Conservation (phyloP, 2,113 vertebrate species). For the Sylvilagus bachmani region DNA sequence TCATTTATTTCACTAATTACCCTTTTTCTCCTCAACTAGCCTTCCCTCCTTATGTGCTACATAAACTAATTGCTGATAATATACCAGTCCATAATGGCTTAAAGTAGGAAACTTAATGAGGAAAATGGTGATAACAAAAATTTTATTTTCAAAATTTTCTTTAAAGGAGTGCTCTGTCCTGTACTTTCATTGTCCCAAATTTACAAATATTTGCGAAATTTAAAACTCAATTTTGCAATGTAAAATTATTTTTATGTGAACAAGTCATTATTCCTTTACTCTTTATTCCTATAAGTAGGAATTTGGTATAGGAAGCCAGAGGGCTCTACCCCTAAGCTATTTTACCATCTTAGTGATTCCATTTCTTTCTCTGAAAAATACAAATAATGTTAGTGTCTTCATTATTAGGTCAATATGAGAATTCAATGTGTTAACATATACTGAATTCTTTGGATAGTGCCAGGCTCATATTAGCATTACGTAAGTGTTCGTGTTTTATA, state of each 20-base stretch:
- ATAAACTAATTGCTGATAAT: neutral
- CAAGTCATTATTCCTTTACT: neutral
- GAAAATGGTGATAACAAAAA: constrained; percentile 29
- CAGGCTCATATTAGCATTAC: neutral
- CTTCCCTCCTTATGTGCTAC: neutral
- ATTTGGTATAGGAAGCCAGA: neutral
- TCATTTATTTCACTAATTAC: neutral
- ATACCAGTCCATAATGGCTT: neutral
- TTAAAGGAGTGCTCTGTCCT: neutral
- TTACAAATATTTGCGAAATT: neutral
- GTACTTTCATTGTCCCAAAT: neutral
- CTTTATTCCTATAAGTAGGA: neutral
- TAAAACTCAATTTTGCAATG: neutral
- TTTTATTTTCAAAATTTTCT: neutral
- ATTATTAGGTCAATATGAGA: neutral
- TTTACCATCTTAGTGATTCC: neutral
- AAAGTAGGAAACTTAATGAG: neutral
- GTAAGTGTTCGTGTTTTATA: neutral
- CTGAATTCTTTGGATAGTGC: neutral
- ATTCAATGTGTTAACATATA: neutral
- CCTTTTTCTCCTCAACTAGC: neutral
- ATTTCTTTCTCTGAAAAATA: neutral
- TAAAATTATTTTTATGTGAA: constrained; percentile 26
- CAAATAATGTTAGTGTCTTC: neutral
- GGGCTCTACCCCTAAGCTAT: neutral